phyloP scores from a whole-genome alignment of 2,797 vertebrate species.

The Todus mexicanus region DNA sequence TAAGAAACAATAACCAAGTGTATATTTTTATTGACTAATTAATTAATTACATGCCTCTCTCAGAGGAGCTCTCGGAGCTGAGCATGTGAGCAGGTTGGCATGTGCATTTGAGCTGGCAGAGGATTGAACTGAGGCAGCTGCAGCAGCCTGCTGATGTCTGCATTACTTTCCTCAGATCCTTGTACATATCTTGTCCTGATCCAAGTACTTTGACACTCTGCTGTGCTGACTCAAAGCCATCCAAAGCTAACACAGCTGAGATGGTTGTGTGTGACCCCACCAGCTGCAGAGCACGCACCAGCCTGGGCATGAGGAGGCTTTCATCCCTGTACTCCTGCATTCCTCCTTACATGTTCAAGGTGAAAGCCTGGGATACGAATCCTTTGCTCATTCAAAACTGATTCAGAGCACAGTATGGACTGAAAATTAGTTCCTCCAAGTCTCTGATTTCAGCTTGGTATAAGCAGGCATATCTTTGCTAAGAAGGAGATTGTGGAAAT shows the following conservation, averaged over 20 bases:
- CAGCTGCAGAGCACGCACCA: neutral
- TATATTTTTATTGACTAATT: neutral
- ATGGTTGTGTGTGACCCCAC: neutral
- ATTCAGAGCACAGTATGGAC: neutral
- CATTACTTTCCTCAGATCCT: neutral
- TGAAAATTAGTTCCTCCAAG: neutral
- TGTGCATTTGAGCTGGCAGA: neutral
- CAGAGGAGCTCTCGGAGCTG: neutral
- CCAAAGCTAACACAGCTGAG: neutral
- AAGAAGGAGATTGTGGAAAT: neutral
- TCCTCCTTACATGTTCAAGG: neutral
- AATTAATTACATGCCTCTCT: neutral
- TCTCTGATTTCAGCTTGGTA: neutral
- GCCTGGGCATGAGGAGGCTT: neutral
- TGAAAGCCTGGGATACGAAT: neutral
- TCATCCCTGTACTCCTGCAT: neutral
- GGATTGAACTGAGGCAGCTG: neutral
- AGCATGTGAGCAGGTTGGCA: neutral
- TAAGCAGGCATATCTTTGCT: neutral
- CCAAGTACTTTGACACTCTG: neutral
- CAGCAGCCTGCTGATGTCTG: neutral
- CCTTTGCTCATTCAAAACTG: neutral
- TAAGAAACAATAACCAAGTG: neutral
- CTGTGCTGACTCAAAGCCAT: neutral
- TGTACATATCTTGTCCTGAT: fast-evolving